Percentiles rank a stretch among this genome's conserved stretches.
These are phyloP conservation scores for Tenthredo mesomela DNA, from an alignment of 2,888 invertebrate species.

Conservation along the genomic window DNA sequence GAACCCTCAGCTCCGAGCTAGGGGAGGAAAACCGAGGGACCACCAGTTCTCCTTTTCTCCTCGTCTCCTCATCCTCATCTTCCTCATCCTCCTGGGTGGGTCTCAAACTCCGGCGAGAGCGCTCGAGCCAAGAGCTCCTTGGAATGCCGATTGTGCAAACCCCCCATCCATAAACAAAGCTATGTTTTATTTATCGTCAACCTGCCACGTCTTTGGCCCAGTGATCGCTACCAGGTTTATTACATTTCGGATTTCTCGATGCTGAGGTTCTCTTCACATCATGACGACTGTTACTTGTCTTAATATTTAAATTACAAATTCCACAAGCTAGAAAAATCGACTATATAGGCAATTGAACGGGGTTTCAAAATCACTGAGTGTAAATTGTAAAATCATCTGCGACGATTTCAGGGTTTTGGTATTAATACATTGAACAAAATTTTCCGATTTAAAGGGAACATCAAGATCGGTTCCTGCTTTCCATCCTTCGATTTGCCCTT, in stretches of 20 bases:
- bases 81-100: background rate
- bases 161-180: slow-evolving; percentile 47
- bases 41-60: slow-evolving; percentile 9
- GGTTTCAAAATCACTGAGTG: background rate
- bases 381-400: too few species aligned
- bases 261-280: background rate
- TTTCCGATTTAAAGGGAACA: background rate
- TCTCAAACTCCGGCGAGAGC: slow-evolving; percentile 33
- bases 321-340: background rate
- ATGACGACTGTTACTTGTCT: background rate
- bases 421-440: background rate
- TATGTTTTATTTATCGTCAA: slow-evolving; percentile 50
- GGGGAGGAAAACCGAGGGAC: background rate
- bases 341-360: background rate
- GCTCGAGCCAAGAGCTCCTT: slow-evolving; percentile 46
- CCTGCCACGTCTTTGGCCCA: slow-evolving; percentile 44
- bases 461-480: background rate
- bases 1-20: background rate
- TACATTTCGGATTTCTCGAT: slow-evolving; percentile 13
- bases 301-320: background rate
- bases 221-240: slow-evolving; percentile 24
- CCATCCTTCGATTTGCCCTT: background rate
- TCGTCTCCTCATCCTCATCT: background rate
- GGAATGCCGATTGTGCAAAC: slow-evolving; percentile 50
- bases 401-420: background rate